phyloP scores from a whole-genome alignment of 2,888 invertebrate species.

The Xanthia icteritia region DNA sequence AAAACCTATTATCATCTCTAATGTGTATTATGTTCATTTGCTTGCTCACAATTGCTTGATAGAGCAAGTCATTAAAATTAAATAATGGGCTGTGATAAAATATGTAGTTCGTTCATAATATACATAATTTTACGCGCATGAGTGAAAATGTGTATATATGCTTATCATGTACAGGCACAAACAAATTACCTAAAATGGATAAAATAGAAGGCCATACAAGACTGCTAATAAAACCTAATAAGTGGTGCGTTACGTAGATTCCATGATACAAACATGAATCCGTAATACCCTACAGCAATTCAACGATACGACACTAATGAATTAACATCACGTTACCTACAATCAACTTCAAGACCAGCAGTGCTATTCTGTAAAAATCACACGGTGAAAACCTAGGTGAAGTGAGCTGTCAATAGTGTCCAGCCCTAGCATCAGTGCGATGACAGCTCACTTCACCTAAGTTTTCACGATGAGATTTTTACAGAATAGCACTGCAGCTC shows the following conservation, averaged over 20 bases:
- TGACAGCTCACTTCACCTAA: no score
- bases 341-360: neutral
- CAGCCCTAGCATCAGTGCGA: no score
- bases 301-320: neutral
- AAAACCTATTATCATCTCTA: slow-evolving; percentile 63
- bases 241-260: neutral
- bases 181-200: slow-evolving; percentile 34
- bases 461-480: no score
- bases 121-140: slow-evolving; percentile 67
- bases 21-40: slow-evolving; percentile 71
- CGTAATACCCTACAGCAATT: neutral
- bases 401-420: no score
- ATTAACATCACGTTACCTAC: neutral
- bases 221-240: slow-evolving; percentile 16
- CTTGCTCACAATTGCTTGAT: slow-evolving; percentile 79
- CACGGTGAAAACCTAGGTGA: no score
- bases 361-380: no score
- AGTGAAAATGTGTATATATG: slow-evolving; percentile 51
- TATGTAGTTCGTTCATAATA: slow-evolving; percentile 71
- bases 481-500: no score
- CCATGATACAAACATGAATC: slow-evolving; percentile 3
- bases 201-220: slow-evolving; percentile 20
- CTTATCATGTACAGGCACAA: slow-evolving; percentile 56
- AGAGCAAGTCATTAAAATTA: slow-evolving; percentile 71
- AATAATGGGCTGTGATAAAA: slow-evolving; percentile 88